Percentiles rank a stretch among this genome's conserved stretches.
Evolutionary conservation across 2,797 vertebrate genomes (phyloP).

Genomic region (Hylomyscus alleni): DNA sequence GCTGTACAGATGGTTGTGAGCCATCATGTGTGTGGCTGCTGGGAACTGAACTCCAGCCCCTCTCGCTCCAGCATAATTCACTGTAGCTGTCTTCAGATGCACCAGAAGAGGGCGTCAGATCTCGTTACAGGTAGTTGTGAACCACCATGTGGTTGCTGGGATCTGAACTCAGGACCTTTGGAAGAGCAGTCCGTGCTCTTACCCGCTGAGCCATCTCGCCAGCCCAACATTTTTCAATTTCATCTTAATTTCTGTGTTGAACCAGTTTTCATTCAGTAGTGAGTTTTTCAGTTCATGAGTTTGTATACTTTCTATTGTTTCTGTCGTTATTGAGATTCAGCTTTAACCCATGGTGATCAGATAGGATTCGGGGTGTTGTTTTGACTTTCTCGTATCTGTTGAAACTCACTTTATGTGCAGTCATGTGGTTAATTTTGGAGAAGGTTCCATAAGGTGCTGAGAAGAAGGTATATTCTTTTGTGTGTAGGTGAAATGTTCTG

Average conservation of each 20-base stretch:
- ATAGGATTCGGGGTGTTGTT: neutral
- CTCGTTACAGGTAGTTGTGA: no score
- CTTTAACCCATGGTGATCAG: neutral
- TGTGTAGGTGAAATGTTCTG: neutral
- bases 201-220: no score
- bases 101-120: no score
- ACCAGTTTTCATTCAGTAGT: neutral
- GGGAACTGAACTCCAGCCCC: no score
- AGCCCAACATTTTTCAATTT: neutral
- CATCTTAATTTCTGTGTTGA: neutral
- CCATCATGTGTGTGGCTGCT: no score
- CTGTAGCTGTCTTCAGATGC: no score
- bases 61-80: no score
- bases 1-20: no score
- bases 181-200: no score
- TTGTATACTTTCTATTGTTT: neutral
- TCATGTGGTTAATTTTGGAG: neutral
- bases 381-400: neutral
- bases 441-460: neutral
- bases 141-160: no score
- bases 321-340: neutral
- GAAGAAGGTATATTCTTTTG: neutral
- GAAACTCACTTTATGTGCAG: neutral
- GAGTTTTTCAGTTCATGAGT: neutral
- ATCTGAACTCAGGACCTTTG: no score